Evolutionary conservation across 2,113 vertebrate genomes (phyloP), one percentile per base, ranked within the genome.

Genomic region (Helogale parvula): DNA sequence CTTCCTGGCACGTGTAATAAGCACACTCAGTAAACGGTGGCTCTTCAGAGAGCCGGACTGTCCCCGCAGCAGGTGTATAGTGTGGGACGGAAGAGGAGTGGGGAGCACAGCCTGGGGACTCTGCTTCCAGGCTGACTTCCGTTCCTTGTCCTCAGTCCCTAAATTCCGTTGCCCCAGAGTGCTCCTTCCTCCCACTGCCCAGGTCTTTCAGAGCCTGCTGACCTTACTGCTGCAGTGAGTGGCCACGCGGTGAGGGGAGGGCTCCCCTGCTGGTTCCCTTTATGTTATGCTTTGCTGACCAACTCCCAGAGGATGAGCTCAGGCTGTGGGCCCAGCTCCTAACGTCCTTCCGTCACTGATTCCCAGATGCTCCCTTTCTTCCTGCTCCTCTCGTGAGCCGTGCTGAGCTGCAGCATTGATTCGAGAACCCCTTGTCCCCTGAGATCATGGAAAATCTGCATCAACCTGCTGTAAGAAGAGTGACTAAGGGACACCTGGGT

Each of bases 11-110:
- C 54, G n/a, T 14, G 6, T 4, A 13, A 4, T 7, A 31, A 65
- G 63, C 5, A 2, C 21, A 21, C 50, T 38, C 27, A 15, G 0
- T 27, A 15, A 33, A 3, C 1, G 9, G 38, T 0, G 71, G 33
- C 16, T 29, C 11, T 54, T 8, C 23, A 21, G 2, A 11, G 0
- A 23, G 71, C 33, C 2, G 3, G 8, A 5, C 4, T 15, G 13
- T 45, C 50, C 27, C 52, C 1, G 9, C 90, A 23, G n/a, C 41
- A 68, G 23, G 54, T 47, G 7, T 0, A 21, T 60, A 5, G 21
- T 23, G 2, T 41, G 38, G 33, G 19, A 35, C 79, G 1, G 2
- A 50, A 15, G 83, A 96, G 68, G 23, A 13, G 16, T 57, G 38
- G 29, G 63, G 38, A 52, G 13, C 76, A 25, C 29, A 33, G n/a